These are phyloP conservation scores for Dendrocincla tyrannina DNA, from an alignment of 2,797 vertebrate species.

Conservation along the genomic window DNA sequence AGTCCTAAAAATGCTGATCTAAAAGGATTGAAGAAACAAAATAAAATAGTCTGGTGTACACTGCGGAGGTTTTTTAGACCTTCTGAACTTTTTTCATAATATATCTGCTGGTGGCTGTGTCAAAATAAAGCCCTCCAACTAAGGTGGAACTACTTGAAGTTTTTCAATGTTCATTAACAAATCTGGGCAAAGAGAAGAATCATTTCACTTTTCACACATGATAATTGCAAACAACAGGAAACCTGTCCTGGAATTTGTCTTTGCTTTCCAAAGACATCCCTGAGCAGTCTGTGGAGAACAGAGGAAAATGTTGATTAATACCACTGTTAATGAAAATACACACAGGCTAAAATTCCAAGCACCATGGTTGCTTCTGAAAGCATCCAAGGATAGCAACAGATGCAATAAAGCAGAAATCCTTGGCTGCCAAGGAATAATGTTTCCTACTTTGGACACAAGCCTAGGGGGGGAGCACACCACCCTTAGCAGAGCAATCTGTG, in stretches of 20 bases:
- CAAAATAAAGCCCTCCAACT: background rate
- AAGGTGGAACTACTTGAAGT: background rate
- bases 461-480: background rate
- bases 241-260: background rate
- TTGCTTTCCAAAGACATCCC: background rate
- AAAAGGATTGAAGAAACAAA: background rate
- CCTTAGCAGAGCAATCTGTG: background rate
- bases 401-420: conserved; percentile 18
- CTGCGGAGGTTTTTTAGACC: background rate
- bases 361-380: background rate
- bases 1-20: conserved; percentile 6
- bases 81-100: background rate
- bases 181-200: background rate
- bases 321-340: background rate
- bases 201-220: background rate
- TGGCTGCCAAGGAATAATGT: background rate
- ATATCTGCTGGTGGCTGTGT: background rate
- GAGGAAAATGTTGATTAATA: conserved; percentile 12
- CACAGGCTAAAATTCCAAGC: background rate
- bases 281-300: background rate
- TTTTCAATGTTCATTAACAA: background rate
- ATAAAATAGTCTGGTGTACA: background rate
- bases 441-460: background rate
- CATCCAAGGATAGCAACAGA: background rate
- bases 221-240: background rate